Base-by-base conservation (phyloP, 2,113 vertebrate genomes). In the Perca fluviatilis region DNA sequence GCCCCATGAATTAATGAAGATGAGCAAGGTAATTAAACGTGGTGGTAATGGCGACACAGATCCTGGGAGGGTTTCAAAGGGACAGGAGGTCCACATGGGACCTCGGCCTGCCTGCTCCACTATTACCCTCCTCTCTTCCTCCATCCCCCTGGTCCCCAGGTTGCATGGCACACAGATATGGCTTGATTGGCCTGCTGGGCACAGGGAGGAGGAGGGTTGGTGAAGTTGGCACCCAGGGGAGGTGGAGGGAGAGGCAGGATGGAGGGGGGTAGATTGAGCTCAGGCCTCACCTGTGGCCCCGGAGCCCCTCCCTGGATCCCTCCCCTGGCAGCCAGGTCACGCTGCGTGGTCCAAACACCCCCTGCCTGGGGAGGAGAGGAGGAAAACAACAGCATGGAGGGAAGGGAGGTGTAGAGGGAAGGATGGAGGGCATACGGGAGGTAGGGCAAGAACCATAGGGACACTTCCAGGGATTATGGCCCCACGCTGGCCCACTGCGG, bases 1-100 rank as follows among this genome's bases (percentile, higher is more conserved):
- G 94, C 86, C 75, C 96, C 93, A 96, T 97, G 96, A 97, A 98
- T 98, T 97, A 98, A 98, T 97, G 97, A 97, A 96, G 97, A 96
- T 93, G 88, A 93, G 92, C 95, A 92, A 95, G 95, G 95, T 98
- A 98, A 99, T 98, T 99, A 98, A 97, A 97, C 96, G 92, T 90
- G 92, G 94, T 92, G 63, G 94, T 86, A 86, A 95, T 94, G 68
- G 95, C 85, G 88, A 96, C 95, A 95, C 66, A 94, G 95, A 97
- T 97, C 97, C 96, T 96, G 94, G 95, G 96, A 98, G 96, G 82
- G 94, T 97, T 97, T 97, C 95, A 91, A 95, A 96, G 96, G 87
- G 95, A 97, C 91, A 93, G 94, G n/a, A 89, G 53, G 95, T 93
- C 91, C 91, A 86, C 87, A 90, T 95, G 94, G 94, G 95, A 88